Evolutionary conservation across 2,113 vertebrate genomes (phyloP), one percentile per base, ranked within the genome.

Genomic region (Aythya baeri): DNA sequence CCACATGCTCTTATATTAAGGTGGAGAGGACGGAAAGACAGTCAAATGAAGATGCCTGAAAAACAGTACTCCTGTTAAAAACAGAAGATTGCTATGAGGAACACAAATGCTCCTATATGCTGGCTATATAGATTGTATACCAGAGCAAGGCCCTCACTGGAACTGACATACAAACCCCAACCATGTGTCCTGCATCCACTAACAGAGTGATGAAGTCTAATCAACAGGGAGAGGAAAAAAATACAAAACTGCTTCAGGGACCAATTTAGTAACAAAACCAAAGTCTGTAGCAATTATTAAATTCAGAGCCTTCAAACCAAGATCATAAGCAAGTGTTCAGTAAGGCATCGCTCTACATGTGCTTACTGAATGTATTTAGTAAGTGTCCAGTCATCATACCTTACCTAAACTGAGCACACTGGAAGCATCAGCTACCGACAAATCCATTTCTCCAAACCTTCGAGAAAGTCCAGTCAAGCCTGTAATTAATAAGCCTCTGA

Each of bases 131-230:
- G 62, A 54, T 74, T 71, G 44, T 9, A 74, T 38, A 66, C 73
- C 65, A 83, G 7, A 93, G 89, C 92, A 86, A 94, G 86, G 79
- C 36, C 94, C 70, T 80, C 80, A 72, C 89, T 91, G 78, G 89
- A 96, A 97, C 4, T 2, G 43, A 87, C 5, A 61, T 34, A 10
- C 2, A 55, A 93, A 90, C 68, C 55, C 66, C 79, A 84, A 86
- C 54, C 75, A 65, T 66, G 21, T 67, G 67, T 36, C 55, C 80
- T 87, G 54, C 46, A 62, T 25, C 20, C n/a, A 67, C n/a, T 44
- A 49, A 88, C 20, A 82, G 43, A 12, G 71, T 38, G 49, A 72
- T 62, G 32, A 44, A 21, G 9, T 52, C 18, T 75, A 91, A 83
- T 23, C 46, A 43, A 68, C 46, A 72, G 44, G 25, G 57, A 76